phyloP scores from a whole-genome alignment of 2,797 vertebrate genomes.

The Limosa lapponica region DNA sequence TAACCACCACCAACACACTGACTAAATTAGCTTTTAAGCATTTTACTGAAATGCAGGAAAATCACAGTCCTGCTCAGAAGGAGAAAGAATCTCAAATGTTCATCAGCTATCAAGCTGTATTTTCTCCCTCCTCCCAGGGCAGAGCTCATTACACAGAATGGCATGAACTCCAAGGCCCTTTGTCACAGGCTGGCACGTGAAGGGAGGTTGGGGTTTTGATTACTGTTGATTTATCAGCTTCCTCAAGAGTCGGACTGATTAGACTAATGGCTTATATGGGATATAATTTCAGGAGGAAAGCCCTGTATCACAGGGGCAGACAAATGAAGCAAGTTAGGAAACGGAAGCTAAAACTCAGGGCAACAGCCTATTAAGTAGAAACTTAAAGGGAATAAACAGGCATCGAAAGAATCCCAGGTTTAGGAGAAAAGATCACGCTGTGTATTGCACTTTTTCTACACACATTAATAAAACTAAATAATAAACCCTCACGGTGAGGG shows the following conservation, averaged over 20 bases:
- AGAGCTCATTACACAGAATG: not conserved
- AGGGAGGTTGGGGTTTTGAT: not conserved
- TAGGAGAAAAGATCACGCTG: not conserved
- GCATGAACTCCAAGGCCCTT: not conserved
- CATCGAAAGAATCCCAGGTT: not conserved
- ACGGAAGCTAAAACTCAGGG: not conserved
- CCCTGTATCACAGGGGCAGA: not conserved
- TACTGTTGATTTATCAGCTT: slow-evolving; percentile 26
- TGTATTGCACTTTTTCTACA: not conserved
- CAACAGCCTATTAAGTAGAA: not conserved
- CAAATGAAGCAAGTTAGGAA: not conserved
- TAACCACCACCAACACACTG: not conserved
- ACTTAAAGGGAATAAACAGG: not conserved
- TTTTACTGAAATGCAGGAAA: slow-evolving; percentile 25
- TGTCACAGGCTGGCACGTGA: slow-evolving; percentile 2
- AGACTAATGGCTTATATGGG: not conserved
- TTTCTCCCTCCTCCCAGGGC: not conserved
- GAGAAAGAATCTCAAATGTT: not conserved
- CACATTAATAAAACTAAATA: not conserved
- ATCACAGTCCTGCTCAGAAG: not conserved
- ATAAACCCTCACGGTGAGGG: too few relatives aligned
- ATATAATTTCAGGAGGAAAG: not conserved
- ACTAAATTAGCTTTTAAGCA: slow-evolving; percentile 53
- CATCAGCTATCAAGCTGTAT: not conserved
- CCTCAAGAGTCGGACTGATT: not conserved